Conservation (phyloP, 1,140 invertebrate species). For the Zaprionus ghesquierei region DNA sequence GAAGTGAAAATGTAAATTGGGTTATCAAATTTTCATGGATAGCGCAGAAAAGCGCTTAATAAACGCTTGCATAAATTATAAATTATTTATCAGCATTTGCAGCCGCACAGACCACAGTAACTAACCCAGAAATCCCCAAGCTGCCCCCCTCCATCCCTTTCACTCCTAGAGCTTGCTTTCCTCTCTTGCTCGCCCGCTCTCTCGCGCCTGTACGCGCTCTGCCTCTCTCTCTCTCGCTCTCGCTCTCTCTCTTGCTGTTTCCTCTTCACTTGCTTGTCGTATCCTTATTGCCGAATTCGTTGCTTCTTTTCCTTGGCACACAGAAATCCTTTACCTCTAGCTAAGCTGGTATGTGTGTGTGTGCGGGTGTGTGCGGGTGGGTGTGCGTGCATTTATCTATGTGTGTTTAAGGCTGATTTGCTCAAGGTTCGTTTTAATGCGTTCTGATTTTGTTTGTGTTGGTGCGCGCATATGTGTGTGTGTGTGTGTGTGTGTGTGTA, state of each 20-base stretch:
- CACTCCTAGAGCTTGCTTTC: not conserved
- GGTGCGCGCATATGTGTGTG: slow-evolving; percentile 20
- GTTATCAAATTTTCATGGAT: slow-evolving; percentile 43
- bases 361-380: slow-evolving; percentile 25
- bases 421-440: slow-evolving; percentile 73
- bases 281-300: slow-evolving; percentile 70
- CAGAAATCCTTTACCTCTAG: slow-evolving; percentile 61
- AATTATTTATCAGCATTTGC: slow-evolving; percentile 40
- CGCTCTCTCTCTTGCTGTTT: slow-evolving; percentile 28
- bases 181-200: not conserved
- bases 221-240: slow-evolving; percentile 11
- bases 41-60: slow-evolving; percentile 12
- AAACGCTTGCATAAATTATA: slow-evolving; percentile 61
- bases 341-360: too few relatives aligned
- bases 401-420: slow-evolving; percentile 69
- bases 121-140: not conserved
- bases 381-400: slow-evolving; percentile 34
- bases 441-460: slow-evolving; percentile 66
- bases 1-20: slow-evolving; percentile 49
- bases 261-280: slow-evolving; percentile 51
- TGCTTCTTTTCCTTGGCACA: slow-evolving; percentile 50
- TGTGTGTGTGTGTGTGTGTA: slow-evolving; percentile 34
- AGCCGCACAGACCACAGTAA: slow-evolving; percentile 49
- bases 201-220: not conserved
- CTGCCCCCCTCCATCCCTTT: not conserved